Conservation (phyloP, 2,113 vertebrate genomes). For the Corythornis cristatus region DNA sequence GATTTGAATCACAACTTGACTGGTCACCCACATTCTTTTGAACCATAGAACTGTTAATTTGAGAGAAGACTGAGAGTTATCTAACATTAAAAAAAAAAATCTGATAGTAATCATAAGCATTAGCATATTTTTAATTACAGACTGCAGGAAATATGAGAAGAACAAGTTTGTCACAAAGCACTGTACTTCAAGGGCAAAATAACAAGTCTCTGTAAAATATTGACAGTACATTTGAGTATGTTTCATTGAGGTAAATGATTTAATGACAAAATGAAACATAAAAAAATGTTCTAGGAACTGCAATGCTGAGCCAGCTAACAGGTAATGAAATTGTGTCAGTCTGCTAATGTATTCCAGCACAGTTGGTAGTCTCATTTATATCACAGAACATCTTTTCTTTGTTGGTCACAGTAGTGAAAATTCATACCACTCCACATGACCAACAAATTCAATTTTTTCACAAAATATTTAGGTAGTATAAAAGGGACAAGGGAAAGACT, state of each 20-base stretch:
- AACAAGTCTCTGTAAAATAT: neutral
- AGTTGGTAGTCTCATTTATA: neutral
- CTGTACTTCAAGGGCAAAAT: neutral
- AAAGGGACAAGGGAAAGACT: neutral
- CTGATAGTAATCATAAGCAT: neutral
- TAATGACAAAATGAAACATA: neutral
- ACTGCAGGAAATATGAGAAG: neutral
- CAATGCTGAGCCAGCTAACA: neutral
- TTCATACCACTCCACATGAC: neutral
- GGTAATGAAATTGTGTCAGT: neutral
- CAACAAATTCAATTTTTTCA: neutral
- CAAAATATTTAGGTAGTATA: neutral
- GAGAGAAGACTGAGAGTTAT: neutral
- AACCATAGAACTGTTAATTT: neutral
- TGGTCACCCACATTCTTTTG: neutral
- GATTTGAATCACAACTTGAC: neutral
- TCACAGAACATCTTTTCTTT: neutral
- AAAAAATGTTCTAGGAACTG: neutral
- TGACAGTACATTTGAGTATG: neutral
- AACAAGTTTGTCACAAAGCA: neutral
- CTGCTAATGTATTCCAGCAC: neutral
- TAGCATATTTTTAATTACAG: neutral
- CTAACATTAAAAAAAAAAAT: neutral
- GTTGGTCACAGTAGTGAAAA: neutral
- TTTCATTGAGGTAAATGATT: neutral